Evolutionary conservation across 1,140 invertebrate genomes (phyloP), one percentile per base, ranked within the genome.

Genomic region (Leptinotarsa defecta): DNA sequence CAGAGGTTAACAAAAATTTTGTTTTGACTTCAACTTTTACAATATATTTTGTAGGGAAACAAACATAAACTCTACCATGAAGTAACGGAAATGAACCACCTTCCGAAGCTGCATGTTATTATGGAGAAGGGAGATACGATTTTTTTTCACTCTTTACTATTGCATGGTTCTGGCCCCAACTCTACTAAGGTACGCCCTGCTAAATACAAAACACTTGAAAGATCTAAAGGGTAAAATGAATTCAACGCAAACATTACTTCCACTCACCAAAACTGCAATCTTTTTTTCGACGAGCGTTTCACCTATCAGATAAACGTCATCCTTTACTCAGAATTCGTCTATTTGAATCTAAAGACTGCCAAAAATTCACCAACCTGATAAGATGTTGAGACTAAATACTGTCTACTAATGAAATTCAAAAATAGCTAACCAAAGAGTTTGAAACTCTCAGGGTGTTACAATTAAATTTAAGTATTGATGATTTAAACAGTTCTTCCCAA

Each of bases 101-200:
- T 87, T 62, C 86, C 88, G 20, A 83, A 89, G 79, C 80, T 91
- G 1, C 86, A 92, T 81, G 83, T 96, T 2, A 88, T 91, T 78
- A 96, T 97, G 94, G 89, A 93, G 75, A 91, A 92, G 65, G 95
- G 95, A 4, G 95, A 97, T 84, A 97, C 95, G 0, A 91, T 96
- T 3, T 96, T 98, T 86, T 96, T 98, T 84, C 95, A 97, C 87
- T 95, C 95, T 0, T 81, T 95, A 19, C 84, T 97, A 3, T 89
- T 97, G 62, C 95, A 97, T 86, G 95, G 95, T 27, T 96, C 94
- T 3, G 94, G 94, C 69, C 88, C 91, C 48, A 97, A 97, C 85
- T 85, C 82, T 64, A 93, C 94, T 0, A 87, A 91, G 76, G 91
- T 91, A 74, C 6, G 17, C 34, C 34, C 1, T 43, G 11, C 34